Conservation (phyloP, 2,888 invertebrate species). For the Xiphydria camelus region DNA sequence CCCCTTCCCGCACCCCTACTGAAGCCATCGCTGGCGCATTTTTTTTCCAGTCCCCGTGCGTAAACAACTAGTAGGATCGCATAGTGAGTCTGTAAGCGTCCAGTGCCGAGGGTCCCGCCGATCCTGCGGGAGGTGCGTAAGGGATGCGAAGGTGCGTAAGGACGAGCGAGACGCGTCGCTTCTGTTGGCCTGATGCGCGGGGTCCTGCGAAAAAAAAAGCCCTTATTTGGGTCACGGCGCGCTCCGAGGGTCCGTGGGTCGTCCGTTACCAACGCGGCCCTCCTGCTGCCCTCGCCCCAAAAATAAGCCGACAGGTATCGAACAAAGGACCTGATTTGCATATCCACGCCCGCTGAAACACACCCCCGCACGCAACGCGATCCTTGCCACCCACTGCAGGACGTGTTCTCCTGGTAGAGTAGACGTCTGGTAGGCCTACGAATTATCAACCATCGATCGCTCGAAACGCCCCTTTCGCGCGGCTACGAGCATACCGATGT, state of each 20-base stretch:
- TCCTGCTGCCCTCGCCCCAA: conserved; percentile 48
- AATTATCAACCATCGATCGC: conserved; percentile 44
- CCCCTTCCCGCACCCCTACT: too few relatives aligned
- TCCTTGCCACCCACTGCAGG: conserved; percentile 8
- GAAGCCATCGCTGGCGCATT: too few relatives aligned
- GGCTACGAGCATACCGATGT: too few relatives aligned
- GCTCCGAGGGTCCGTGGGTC: conserved; percentile 37
- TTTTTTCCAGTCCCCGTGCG: conserved; percentile 48
- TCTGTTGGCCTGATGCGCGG: conserved; percentile 50
- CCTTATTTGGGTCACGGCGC: conserved; percentile 56
- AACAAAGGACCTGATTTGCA: conserved; percentile 57
- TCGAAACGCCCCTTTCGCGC: too few relatives aligned
- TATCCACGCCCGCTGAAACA: too few relatives aligned
- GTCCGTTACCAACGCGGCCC: conserved; percentile 31
- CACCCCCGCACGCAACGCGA: too few relatives aligned
- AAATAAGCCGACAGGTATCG: conserved; percentile 57
- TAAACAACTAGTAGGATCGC: conserved; percentile 56
- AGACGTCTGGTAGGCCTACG: conserved; percentile 56
- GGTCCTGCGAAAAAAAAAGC: conserved; percentile 58
- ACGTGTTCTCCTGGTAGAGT: conserved; percentile 45
- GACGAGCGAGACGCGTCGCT: conserved; percentile 25
- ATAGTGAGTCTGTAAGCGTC: conserved; percentile 38
- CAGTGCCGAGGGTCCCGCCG: not conserved
- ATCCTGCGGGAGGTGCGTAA: conserved; percentile 32
- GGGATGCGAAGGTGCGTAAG: conserved; percentile 31